Conservation (phyloP, 2,113 vertebrate genomes). For the Malurus alboscapulatus region DNA sequence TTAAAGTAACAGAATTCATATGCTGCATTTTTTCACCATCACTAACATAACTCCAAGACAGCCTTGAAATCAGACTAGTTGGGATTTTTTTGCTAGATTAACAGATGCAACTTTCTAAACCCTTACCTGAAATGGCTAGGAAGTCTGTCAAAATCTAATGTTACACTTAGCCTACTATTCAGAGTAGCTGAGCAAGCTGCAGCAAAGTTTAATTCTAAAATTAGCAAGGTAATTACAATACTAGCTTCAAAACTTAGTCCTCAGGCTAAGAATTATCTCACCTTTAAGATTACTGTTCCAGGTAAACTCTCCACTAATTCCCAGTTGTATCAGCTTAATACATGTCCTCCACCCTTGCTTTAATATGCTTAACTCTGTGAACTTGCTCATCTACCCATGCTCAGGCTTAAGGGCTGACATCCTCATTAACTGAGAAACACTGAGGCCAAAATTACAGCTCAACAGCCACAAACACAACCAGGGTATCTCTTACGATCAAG, state of each 20-base stretch:
- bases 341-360: not conserved
- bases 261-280: constrained; percentile 7
- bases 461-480: not conserved
- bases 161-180: not conserved
- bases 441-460: not conserved
- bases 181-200: not conserved
- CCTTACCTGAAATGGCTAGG: not conserved
- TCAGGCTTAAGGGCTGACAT: constrained; percentile 13
- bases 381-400: not conserved
- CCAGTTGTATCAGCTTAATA: not conserved
- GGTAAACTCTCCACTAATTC: constrained; percentile 35
- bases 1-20: not conserved
- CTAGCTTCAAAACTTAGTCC: not conserved
- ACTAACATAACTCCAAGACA: not conserved
- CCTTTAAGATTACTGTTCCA: constrained; percentile 4
- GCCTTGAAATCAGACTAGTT: not conserved
- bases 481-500: not conserved
- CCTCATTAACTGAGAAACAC: not conserved
- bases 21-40: not conserved
- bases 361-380: constrained; percentile 43
- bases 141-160: not conserved
- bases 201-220: constrained; percentile 7
- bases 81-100: not conserved
- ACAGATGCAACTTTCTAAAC: not conserved
- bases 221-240: not conserved